A percentile compares a stretch with the other conserved stretches of the same genome.
These are phyloP conservation scores for Scolanthus callimorphus DNA, from an alignment of 92 coral and sea anemone genomes.

Conservation along the genomic window DNA sequence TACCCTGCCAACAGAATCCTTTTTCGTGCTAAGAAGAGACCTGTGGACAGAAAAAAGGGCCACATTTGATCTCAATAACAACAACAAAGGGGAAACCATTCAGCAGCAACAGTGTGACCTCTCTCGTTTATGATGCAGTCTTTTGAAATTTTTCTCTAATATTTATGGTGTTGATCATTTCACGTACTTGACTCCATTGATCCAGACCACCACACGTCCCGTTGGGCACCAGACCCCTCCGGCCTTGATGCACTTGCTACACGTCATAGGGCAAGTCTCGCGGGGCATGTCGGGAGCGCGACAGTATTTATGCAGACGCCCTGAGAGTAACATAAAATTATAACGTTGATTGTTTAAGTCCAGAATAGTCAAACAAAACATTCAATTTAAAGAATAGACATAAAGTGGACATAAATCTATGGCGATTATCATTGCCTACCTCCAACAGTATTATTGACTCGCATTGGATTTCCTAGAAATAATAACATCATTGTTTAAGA, in stretches of 20 bases:
- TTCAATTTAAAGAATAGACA: too few relatives aligned
- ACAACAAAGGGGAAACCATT: too few relatives aligned
- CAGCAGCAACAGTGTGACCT: too few relatives aligned
- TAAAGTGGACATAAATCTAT: too few relatives aligned
- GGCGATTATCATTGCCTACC: conserved; percentile 44
- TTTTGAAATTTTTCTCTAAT: too few relatives aligned
- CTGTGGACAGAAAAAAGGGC: too few relatives aligned
- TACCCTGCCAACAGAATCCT: conserved; percentile 94
- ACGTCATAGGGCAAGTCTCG: conserved; percentile 71
- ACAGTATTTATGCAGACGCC: conserved; percentile 86
- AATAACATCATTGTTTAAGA: too few relatives aligned
- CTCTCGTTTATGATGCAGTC: too few relatives aligned
- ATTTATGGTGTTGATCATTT: too few relatives aligned
- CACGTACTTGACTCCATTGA: conserved; percentile 82
- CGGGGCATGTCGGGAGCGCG: conserved; percentile 79
- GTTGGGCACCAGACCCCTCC: conserved; percentile 95
- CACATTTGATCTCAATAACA: too few relatives aligned
- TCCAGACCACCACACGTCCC: conserved; percentile 95
- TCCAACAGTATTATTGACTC: conserved; percentile 74
- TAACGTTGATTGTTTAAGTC: too few relatives aligned
- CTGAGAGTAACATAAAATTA: conserved; percentile 36
- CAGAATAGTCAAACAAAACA: too few relatives aligned
- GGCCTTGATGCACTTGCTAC: conserved; percentile 65
- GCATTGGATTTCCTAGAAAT: conserved; percentile 74
- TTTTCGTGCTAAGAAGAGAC: conserved; percentile 74